phyloP scores from a whole-genome alignment of 2,113 vertebrate genomes.

The Mesoclemmys tuberculata region DNA sequence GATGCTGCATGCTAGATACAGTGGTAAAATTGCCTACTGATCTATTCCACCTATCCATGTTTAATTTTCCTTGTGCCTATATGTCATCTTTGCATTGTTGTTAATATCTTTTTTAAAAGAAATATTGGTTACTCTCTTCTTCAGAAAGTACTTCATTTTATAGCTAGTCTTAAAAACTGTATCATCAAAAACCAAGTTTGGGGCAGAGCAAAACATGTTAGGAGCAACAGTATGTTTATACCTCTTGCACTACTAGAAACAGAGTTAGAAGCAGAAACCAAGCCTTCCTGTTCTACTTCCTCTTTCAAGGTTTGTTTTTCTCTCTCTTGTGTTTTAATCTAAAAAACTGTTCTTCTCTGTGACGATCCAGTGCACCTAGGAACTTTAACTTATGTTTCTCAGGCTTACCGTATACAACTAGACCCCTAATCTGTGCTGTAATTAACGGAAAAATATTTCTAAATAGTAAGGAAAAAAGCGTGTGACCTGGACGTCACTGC shows the following conservation, averaged over 20 bases:
- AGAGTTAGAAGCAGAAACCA: conserved; percentile 58
- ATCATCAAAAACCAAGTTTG: not conserved
- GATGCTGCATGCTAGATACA: not conserved
- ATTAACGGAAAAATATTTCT: not conserved
- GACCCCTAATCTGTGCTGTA: not conserved
- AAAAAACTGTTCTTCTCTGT: not conserved
- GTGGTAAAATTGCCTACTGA: not conserved
- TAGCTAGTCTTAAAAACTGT: not conserved
- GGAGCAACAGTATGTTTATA: not conserved
- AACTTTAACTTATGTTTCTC: not conserved
- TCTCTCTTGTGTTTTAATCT: not conserved
- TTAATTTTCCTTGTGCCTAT: not conserved
- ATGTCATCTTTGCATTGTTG: fast-evolving
- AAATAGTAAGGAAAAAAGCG: fast-evolving
- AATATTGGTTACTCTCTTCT: fast-evolving
- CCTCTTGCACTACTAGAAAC: not conserved
- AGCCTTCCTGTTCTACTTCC: conserved; percentile 72
- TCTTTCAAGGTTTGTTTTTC: conserved; percentile 51
- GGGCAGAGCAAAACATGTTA: not conserved
- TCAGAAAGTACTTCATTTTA: not conserved
- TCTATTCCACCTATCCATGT: not conserved
- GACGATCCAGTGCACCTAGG: not conserved
- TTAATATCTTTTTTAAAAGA: not conserved
- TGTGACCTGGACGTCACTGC: not conserved
- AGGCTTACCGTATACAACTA: not conserved